These are phyloP conservation scores for Ephestia elutella DNA, from an alignment of 1,140 invertebrate genomes.

Conservation along the genomic window DNA sequence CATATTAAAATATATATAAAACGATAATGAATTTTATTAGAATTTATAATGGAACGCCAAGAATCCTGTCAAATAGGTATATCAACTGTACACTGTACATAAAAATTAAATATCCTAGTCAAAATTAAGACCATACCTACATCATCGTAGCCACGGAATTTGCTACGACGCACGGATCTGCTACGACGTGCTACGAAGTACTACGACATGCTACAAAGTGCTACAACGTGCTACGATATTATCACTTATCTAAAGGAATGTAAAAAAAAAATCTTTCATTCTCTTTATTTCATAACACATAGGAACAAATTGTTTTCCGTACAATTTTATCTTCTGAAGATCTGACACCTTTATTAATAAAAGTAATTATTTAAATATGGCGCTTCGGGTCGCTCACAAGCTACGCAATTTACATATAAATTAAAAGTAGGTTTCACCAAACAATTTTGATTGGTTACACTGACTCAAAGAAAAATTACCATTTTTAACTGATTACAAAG, in stretches of 20 bases:
- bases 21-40: too few species aligned
- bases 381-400: slow-evolving; percentile 21
- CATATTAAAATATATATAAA: background rate
- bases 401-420: slow-evolving; percentile 57
- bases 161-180: background rate
- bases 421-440: slow-evolving; percentile 45
- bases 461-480: slow-evolving; percentile 6
- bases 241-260: too few species aligned
- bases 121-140: background rate
- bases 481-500: background rate
- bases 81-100: background rate
- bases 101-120: too few species aligned
- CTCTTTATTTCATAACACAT: too few species aligned
- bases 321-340: background rate
- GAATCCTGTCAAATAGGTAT: background rate
- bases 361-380: slow-evolving; percentile 21
- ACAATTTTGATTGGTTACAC: slow-evolving; percentile 42
- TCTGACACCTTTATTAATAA: slow-evolving; percentile 14
- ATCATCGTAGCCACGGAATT: too few species aligned
- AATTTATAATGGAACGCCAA: too few species aligned
- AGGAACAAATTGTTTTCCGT: background rate
- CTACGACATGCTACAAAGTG: too few species aligned
- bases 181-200: background rate
- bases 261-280: too few species aligned
- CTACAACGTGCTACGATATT: too few species aligned